Evolutionary conservation across 2,888 invertebrate genomes (phyloP).

Genomic region (Hoplodrina ambigua): DNA sequence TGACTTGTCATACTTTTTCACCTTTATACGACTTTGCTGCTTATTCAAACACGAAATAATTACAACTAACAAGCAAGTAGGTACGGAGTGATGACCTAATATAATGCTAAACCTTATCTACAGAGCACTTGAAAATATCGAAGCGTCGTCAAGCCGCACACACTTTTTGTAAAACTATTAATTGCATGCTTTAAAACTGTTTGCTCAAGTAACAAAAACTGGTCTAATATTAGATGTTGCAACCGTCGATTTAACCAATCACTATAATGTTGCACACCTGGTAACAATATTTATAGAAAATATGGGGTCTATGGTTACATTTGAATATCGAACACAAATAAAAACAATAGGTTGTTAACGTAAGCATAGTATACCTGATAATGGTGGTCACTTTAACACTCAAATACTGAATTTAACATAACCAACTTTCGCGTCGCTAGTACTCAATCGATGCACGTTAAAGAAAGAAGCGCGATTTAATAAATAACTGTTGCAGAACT

Average conservation of each 20-base stretch:
- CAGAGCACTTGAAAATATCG: conserved; percentile 53
- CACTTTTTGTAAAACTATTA: conserved; percentile 22
- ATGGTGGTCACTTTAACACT: conserved; percentile 61
- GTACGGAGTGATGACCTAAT: conserved; percentile 49
- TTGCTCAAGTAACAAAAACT: conserved; percentile 51
- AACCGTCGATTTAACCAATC: conserved; percentile 72
- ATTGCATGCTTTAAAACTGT: conserved; percentile 34
- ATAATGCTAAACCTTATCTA: conserved; percentile 53
- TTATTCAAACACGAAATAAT: conserved; percentile 17
- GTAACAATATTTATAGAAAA: conserved; percentile 73
- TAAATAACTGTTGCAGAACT: conserved; percentile 62
- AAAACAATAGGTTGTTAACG: conserved; percentile 52
- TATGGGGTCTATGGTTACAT: conserved; percentile 27
- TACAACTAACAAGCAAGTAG: conserved; percentile 9
- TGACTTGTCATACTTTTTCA: conserved; percentile 1
- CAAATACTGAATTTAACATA: conserved; percentile 43
- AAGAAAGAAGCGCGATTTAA: conserved; percentile 55
- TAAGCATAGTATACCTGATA: conserved; percentile 57
- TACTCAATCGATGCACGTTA: conserved; percentile 60
- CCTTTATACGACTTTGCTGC: conserved; percentile 19
- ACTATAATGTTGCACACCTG: conserved; percentile 75
- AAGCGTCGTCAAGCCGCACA: conserved; percentile 37
- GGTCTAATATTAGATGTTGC: conserved; percentile 60
- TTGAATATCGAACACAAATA: conserved; percentile 35
- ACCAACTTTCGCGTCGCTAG: conserved; percentile 69